Base-by-base conservation (phyloP, 2,797 vertebrate species). In the Phataginus tricuspis region DNA sequence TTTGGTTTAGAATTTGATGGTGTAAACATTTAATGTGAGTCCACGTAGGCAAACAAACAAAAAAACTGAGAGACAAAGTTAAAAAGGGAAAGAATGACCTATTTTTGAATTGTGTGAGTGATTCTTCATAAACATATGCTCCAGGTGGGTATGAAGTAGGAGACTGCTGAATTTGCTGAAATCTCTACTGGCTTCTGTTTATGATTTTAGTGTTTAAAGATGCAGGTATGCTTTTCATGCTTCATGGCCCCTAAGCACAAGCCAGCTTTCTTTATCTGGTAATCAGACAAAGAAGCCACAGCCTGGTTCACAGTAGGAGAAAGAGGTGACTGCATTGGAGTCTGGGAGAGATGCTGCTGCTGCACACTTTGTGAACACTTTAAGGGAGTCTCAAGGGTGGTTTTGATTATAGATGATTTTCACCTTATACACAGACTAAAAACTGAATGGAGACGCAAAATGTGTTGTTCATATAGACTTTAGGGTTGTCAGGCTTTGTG, bases 371-470 rank as follows among this genome's bases (percentile, higher is more conserved):
- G 3, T 69, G 69, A 42, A 57, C 7, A 4, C 37, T 82, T 74
- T 68, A 87, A 90, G 29, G 61, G n/a, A 39, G 39, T 94, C 55
- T 92, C 42, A 78, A 15, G 61, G 53, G 37, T 75, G 11, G 19
- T 88, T 96, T 74, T 39, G 37, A 69, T 75, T 42, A 21, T 49
- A 71, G 66, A n/a, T 69, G n/a, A 80, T 37, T 95, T 94, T 84
- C 25, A 21, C 13, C 21, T 82, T 27, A 29, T 55, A 31, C 37
- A 27, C 51, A 78, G 19, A 72, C 15, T 77, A 42, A 59, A 87
- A 90, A 79, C 53, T 42, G 34, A 89, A 34, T 16, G 8, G 42
- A 85, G 84, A 69, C 39, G 51, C 23, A 57, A 15, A 59, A 61
- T 64, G 61, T 5, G 1, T 66, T 23, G n/a, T 77, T 19, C 8